Evolutionary conservation across 2,113 vertebrate genomes (phyloP).

Genomic region (Ptilonorhynchus violaceus): DNA sequence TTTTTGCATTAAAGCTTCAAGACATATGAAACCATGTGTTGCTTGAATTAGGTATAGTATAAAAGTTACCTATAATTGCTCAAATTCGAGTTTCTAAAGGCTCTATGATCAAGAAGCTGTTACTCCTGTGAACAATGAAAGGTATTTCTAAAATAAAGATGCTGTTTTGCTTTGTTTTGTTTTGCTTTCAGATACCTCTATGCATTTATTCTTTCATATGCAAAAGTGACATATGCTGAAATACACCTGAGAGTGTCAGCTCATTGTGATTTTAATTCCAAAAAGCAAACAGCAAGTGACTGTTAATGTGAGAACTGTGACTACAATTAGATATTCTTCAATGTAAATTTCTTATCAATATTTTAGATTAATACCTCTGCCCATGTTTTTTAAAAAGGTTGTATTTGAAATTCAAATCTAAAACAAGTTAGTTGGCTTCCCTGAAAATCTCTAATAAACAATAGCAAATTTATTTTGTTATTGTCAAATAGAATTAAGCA

Average conservation of each 20-base stretch:
- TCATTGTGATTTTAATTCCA: slow-evolving; percentile 10
- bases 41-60: neutral
- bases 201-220: slow-evolving; percentile 14
- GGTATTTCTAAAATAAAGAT: neutral
- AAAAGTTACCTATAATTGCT: slow-evolving; percentile 7
- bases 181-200: neutral
- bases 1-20: neutral
- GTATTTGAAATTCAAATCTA: slow-evolving; percentile 75
- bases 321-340: slow-evolving; percentile 63
- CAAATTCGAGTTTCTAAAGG: neutral
- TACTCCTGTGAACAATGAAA: neutral
- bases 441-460: slow-evolving; percentile 66
- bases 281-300: slow-evolving; percentile 7
- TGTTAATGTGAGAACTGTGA: slow-evolving; percentile 16
- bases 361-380: slow-evolving; percentile 66
- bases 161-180: neutral
- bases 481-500: slow-evolving; percentile 64
- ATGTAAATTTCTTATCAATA: slow-evolving; percentile 71
- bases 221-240: slow-evolving; percentile 6
- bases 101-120: neutral
- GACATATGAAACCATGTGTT: neutral
- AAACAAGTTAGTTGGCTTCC: slow-evolving; percentile 56
- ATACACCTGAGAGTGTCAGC: neutral
- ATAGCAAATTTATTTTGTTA: slow-evolving; percentile 70
- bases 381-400: slow-evolving; percentile 68